Percentiles rank a stretch among this genome's conserved stretches.
These are phyloP conservation scores for Heterodera filipjevi DNA, from an alignment of 2,888 invertebrate genomes.

Conservation along the genomic window DNA sequence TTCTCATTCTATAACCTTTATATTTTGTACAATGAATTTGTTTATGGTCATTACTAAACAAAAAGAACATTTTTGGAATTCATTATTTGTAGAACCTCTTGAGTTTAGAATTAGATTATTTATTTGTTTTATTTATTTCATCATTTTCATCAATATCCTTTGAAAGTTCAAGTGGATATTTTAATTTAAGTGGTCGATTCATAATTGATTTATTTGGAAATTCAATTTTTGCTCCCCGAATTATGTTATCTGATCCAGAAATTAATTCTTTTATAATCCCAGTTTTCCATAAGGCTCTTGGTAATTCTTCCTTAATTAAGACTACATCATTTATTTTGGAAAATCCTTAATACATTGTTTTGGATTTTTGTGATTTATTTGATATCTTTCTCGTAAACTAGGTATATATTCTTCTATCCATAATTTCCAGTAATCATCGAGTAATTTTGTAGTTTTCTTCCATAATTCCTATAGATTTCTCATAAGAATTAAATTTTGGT, in stretches of 20 bases:
- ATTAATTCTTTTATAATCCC: background rate
- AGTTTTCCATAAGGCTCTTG: background rate
- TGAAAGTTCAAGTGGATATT: background rate
- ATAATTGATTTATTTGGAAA: background rate
- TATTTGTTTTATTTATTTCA: background rate
- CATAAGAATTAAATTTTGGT: background rate
- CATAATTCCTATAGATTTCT: background rate
- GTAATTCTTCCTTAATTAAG: background rate
- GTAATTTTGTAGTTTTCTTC: background rate
- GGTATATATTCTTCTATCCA: conserved; percentile 8
- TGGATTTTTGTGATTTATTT: background rate
- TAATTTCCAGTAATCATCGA: background rate
- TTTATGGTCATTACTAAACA: background rate
- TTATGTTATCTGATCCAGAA: background rate
- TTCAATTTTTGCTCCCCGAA: background rate
- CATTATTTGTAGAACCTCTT: background rate
- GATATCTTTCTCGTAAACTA: background rate
- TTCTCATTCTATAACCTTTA: background rate
- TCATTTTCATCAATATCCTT: background rate
- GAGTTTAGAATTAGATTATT: background rate
- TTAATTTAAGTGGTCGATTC: background rate
- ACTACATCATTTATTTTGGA: background rate
- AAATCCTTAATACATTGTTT: background rate
- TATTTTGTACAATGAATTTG: background rate
- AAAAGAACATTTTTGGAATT: no score